A percentile compares a stretch with the other conserved stretches of the same genome.
Evolutionary conservation across 1,140 invertebrate genomes (phyloP).

Genomic region (Drosophila truncata): DNA sequence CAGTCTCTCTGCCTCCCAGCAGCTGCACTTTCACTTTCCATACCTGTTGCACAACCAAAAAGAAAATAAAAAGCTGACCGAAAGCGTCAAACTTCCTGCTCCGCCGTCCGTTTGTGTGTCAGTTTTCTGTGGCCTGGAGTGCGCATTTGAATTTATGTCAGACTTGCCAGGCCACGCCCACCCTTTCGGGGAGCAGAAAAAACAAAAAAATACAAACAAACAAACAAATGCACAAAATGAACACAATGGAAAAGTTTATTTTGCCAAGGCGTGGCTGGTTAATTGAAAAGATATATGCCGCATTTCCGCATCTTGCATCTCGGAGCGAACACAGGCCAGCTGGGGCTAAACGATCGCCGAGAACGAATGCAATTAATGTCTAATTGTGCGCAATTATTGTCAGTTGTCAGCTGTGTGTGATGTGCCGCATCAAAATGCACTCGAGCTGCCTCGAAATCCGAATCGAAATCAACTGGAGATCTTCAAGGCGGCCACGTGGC

Average conservation of each 20-base stretch:
- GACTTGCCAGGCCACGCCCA: constrained; percentile 47
- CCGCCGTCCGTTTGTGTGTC: not conserved
- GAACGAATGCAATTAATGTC: constrained; percentile 81
- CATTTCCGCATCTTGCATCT: constrained; percentile 72
- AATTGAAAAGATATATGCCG: constrained; percentile 69
- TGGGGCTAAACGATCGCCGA: constrained; percentile 60
- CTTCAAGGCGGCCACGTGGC: constrained; percentile 65
- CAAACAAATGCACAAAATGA: constrained; percentile 43
- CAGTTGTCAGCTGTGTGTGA: constrained; percentile 51
- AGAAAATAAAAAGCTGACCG: constrained; percentile 21
- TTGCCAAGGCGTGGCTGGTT: constrained; percentile 57
- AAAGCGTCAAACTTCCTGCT: constrained; percentile 58
- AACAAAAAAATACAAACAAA: constrained; percentile 2
- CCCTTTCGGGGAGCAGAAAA: constrained; percentile 11
- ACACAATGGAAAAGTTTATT: constrained; percentile 67
- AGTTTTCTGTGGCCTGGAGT: constrained; percentile 26
- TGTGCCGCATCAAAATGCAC: constrained; percentile 41
- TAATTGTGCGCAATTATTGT: constrained; percentile 81
- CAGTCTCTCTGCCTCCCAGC: constrained; percentile 13
- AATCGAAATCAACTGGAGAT: constrained; percentile 25
- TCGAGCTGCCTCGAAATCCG: constrained; percentile 12
- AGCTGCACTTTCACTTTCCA: constrained; percentile 61
- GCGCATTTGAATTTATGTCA: constrained; percentile 51
- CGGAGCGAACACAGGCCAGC: constrained; percentile 57
- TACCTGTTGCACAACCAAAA: constrained; percentile 63